These are phyloP conservation scores for Drosophila helvetica DNA, from an alignment of 2,888 invertebrate species.

Conservation along the genomic window DNA sequence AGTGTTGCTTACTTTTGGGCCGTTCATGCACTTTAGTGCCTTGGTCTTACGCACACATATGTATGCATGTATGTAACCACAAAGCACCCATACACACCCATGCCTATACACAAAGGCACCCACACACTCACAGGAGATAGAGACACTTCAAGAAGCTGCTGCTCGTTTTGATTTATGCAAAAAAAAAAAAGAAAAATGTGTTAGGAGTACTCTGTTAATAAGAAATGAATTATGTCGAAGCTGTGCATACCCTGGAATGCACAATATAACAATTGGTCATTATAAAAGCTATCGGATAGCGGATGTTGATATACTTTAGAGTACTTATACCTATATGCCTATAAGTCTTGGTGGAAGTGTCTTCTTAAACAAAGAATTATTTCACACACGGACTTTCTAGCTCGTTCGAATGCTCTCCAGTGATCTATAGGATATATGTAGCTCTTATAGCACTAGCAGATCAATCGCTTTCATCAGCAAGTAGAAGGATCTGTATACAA, in stretches of 20 bases:
- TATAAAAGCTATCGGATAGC: no score
- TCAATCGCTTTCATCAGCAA: no score
- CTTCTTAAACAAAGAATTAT: no score
- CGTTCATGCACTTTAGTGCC: conserved; percentile 31
- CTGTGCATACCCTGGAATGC: neutral
- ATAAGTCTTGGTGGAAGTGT: no score
- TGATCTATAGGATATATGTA: no score
- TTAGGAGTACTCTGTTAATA: neutral
- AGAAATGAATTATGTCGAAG: neutral
- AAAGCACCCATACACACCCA: neutral
- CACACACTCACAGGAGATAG: conserved; percentile 4
- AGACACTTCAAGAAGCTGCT: conserved; percentile 44
- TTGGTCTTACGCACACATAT: conserved; percentile 20
- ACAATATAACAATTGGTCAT: no score
- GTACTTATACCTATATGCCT: no score
- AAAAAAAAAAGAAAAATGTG: conserved; percentile 14
- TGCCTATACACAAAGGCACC: neutral
- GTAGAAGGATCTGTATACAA: no score
- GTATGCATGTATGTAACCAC: neutral
- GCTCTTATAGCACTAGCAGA: no score
- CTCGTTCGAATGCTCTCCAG: no score
- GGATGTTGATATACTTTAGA: no score
- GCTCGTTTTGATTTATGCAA: conserved; percentile 63
- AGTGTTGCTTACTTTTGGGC: conserved; percentile 51
- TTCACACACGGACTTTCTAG: no score